These are phyloP conservation scores for Chlorops oryzae DNA, from an alignment of 1,140 invertebrate genomes.

Conservation along the genomic window DNA sequence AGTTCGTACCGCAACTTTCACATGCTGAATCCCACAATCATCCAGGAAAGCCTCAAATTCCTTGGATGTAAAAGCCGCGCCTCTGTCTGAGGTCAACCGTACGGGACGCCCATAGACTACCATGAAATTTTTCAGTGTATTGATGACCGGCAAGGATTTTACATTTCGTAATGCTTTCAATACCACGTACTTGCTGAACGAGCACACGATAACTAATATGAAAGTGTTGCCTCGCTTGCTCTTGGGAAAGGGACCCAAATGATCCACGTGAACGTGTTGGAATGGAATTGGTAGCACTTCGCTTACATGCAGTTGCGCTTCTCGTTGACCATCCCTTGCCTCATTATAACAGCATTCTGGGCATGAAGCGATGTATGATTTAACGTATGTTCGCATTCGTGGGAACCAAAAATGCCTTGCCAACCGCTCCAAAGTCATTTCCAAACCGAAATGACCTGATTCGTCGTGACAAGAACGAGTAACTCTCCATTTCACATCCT, in stretches of 20 bases:
- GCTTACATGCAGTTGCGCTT: conserved; percentile 25
- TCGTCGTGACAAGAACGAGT: no score
- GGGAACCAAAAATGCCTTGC: no score
- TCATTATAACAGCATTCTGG: no score
- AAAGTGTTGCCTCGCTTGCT: conserved; percentile 43
- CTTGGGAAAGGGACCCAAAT: conserved; percentile 29
- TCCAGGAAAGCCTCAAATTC: conserved; percentile 8
- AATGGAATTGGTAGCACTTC: conserved; percentile 29
- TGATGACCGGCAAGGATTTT: conserved; percentile 16
- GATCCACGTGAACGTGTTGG: conserved; percentile 27
- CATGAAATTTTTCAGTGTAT: conserved; percentile 3
- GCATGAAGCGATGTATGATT: no score
- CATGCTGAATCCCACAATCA: no score
- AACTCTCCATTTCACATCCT: no score
- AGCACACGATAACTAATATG: conserved; percentile 45
- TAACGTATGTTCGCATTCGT: no score
- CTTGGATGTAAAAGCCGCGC: conserved; percentile 4
- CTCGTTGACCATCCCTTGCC: conserved; percentile 16
- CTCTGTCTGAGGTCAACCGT: neutral
- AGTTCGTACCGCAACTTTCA: no score
- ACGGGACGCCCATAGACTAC: neutral
- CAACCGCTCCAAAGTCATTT: no score
- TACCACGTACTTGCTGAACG: conserved; percentile 21
- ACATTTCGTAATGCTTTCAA: conserved; percentile 11
- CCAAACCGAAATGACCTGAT: no score